Base-by-base conservation (phyloP, 92 coral and sea anemone species). In the Umimayanthus chanpuru region DNA sequence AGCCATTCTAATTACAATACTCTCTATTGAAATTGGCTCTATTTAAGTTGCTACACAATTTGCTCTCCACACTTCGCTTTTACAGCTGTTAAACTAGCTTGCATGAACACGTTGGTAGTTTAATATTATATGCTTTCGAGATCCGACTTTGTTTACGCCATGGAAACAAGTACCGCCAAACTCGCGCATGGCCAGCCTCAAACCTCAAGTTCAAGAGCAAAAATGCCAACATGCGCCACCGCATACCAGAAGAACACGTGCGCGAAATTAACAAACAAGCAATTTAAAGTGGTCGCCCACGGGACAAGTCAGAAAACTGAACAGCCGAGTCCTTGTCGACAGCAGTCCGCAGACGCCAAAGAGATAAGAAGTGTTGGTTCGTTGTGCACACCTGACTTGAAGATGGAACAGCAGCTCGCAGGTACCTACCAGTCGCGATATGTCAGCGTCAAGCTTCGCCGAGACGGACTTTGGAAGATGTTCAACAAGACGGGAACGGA, bases 401-500 rank as follows among this genome's bases (percentile, higher is more conserved):
- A 82, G 28, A 83, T 83, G 87, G 87, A 83, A 0, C 87, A 83
- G 25, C 87, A 68, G 25, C 89, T 28, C n/a, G 68, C 71, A 76
- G 88, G 93, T 79, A 73, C 41, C 77, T 87, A 12, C n/a, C 89
- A 50, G 76, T 78, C 67, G 76, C 81, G 68, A 55, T 90, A 90
- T 36, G 90, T 95, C 36, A 90, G 89, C 53, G 98, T 89, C 44
- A 89, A 93, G 67, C 92, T 96, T 50, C 88, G 87, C 53, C 86
- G 93, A 64, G 93, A 90, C 9, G 91, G 84, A 9, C 86, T 96
- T n/a, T 96, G 99, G 99, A 85, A 83, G 44, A 85, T 88, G 44
- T 95, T 96, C 85, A 82, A 91, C 32, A 85, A 76, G 38, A 89
- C 93, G 32, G 93, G 94, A 58, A 96, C 98, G 2, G 99, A 96